A percentile compares a stretch with the other conserved stretches of the same genome.
phyloP scores from a whole-genome alignment of 2,113 vertebrate genomes.

The Cyphomyrus plagiostoma region DNA sequence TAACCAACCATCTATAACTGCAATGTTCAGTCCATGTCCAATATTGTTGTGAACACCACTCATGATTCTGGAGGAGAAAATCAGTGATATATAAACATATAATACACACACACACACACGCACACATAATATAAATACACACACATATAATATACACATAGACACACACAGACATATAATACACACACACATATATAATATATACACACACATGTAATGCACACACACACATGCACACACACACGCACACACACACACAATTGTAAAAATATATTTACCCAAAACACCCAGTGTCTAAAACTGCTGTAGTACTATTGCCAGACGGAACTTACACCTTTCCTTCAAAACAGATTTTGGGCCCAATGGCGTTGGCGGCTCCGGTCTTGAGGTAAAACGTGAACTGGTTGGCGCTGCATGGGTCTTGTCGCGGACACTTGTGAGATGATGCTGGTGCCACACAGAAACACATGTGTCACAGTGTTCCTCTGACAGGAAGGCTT shows the following conservation, averaged over 20 bases:
- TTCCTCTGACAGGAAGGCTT: background rate
- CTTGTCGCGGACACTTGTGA: slow-evolving; percentile 51
- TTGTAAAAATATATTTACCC: background rate
- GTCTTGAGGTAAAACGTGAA: slow-evolving; percentile 66
- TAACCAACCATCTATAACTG: slow-evolving; percentile 64
- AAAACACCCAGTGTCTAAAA: background rate
- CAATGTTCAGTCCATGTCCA: slow-evolving; percentile 66
- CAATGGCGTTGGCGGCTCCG: slow-evolving; percentile 61
- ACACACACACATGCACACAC: no score
- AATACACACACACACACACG: no score
- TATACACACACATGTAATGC: no score
- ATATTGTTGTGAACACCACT: slow-evolving; percentile 64
- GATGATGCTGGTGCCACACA: background rate
- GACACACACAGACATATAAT: background rate
- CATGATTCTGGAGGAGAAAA: slow-evolving; percentile 55
- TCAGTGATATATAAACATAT: no score
- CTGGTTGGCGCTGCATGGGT: slow-evolving; percentile 41
- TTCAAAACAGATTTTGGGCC: slow-evolving; percentile 66
- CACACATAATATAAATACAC: background rate
- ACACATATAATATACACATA: no score
- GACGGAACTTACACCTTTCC: slow-evolving; percentile 51
- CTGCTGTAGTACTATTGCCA: background rate
- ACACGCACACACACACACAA: background rate
- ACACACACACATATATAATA: no score
- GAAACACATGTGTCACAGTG: background rate